Base-by-base conservation (phyloP, 2,113 vertebrate species). In the Peucedramus taeniatus region DNA sequence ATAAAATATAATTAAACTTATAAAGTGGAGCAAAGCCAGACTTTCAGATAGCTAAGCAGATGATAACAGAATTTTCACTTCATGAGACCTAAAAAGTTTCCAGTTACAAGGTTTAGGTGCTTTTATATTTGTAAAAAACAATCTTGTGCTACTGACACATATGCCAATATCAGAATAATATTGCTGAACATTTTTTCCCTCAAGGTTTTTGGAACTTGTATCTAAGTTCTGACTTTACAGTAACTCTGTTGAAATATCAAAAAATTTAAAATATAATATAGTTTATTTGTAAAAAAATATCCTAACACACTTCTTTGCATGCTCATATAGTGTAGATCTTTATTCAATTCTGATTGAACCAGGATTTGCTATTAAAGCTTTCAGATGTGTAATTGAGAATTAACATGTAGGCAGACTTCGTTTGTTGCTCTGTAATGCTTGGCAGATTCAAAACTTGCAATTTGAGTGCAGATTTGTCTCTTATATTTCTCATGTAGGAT, bases 1-100 rank as follows among this genome's bases (percentile, higher is more conserved):
- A 94, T 95, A 96, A 97, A 96, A 93, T 97, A 96, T 94, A 96
- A 94, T 96, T 95, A 92, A 92, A 81, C 33, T 94, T 97, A 37
- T 83, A 59, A 90, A 93, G 68, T 83, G 31, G 47, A 66, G 68
- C 45, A 77, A 85, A 95, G 47, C 22, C 31, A 44, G 72, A 70
- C 85, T 92, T 85, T 91, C 82, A 45, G 75, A 83, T 60, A 88
- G 11, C 68, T 63, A 72, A 88, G 76, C 51, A 95, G 66, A 94
- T 53, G 47, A 65, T 68, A 71, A 68, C 22, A 92, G 60, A 88
- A 66, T 92, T 83, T 86, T 90, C 33, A 75, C 44, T 96, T 96
- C 64, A 60, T 83, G 83, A 63, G 51, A 95, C 68, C 44, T 80
- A 60, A 49, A 44, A 96, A 95, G 69, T 96, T 96, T 95, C 95